These are phyloP conservation scores for Phyllotis vaccarum DNA, from an alignment of 2,797 vertebrate genomes.

Conservation along the genomic window DNA sequence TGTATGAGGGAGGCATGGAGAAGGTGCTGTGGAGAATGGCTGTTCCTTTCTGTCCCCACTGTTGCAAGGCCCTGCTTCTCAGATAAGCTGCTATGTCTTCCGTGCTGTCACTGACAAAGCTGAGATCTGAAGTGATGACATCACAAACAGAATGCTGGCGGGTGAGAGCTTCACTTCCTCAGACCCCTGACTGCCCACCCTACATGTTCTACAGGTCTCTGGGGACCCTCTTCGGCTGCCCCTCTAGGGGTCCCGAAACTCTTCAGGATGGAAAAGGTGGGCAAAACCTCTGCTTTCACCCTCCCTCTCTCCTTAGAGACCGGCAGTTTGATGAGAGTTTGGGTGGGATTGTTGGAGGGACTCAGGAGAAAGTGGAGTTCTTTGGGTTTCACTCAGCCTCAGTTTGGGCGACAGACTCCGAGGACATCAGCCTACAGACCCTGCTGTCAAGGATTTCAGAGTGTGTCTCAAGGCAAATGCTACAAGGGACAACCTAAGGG, in stretches of 20 bases:
- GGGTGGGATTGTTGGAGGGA: background rate
- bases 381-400: background rate
- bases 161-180: background rate
- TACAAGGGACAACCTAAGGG: background rate
- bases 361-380: background rate
- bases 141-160: background rate
- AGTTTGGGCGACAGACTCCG: background rate
- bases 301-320: background rate
- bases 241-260: background rate
- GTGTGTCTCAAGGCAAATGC: background rate
- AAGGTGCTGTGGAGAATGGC: background rate
- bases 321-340: background rate
- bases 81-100: background rate
- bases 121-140: background rate
- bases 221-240: background rate
- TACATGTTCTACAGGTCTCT: background rate
- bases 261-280: background rate
- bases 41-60: background rate
- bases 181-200: background rate
- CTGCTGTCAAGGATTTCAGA: background rate
- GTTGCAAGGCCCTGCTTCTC: background rate
- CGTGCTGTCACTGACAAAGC: background rate
- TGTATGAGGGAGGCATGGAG: background rate
- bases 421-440: background rate
- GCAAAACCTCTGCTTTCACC: background rate